phyloP scores from a whole-genome alignment of 2,797 vertebrate species.

The Chelonia mydas region DNA sequence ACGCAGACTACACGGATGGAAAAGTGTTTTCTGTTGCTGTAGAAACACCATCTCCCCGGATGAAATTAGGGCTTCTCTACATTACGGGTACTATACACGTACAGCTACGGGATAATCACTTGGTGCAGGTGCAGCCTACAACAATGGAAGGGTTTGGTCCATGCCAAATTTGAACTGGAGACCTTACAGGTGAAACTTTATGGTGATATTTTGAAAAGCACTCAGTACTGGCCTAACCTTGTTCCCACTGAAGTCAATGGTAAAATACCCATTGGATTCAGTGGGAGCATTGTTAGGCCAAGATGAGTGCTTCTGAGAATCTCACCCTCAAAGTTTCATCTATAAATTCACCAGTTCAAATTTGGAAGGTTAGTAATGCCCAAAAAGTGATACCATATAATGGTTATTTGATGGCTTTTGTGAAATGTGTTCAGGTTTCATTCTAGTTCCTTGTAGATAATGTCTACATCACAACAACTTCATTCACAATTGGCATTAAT shows the following conservation, averaged over 20 bases:
- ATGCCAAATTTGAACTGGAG: background rate
- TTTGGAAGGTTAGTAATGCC: background rate
- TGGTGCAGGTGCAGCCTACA: too few species aligned
- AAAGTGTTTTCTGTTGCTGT: too few species aligned
- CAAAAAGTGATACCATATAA: accelerated
- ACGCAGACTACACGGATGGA: too few species aligned
- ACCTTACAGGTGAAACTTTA: background rate
- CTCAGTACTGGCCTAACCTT: background rate
- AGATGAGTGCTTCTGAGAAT: background rate
- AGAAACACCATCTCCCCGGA: too few species aligned
- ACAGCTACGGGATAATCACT: too few species aligned
- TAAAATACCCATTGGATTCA: background rate
- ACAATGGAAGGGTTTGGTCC: too few species aligned
- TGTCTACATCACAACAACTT: background rate
- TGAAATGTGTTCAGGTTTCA: background rate
- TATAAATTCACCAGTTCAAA: background rate
- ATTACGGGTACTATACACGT: too few species aligned
- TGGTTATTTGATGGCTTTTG: background rate
- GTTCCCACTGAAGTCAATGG: background rate
- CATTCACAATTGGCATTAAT: background rate
- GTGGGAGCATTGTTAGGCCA: accelerated
- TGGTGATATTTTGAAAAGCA: background rate
- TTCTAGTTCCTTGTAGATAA: background rate
- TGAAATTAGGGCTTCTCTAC: too few species aligned
- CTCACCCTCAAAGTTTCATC: background rate